Evolutionary conservation across 2,113 vertebrate species (phyloP).

Genomic region (Laticauda colubrina): DNA sequence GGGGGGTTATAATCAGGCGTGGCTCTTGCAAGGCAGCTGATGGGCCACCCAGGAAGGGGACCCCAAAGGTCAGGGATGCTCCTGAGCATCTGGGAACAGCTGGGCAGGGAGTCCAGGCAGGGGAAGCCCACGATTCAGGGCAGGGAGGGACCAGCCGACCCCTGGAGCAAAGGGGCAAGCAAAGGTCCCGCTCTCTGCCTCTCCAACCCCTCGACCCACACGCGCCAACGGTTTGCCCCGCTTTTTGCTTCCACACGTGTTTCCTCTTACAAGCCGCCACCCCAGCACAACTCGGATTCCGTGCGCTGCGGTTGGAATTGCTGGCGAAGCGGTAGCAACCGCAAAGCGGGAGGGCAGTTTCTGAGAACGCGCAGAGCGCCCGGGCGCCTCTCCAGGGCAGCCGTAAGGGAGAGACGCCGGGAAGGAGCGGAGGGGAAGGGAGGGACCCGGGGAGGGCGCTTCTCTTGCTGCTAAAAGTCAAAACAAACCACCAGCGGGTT

Average conservation of each 20-base stretch:
- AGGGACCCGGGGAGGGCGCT: not conserved
- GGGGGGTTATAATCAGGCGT: not conserved
- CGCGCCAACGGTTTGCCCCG: rapidly evolving
- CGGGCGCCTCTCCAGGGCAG: not conserved
- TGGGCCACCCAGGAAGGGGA: not conserved
- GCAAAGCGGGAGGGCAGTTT: not conserved
- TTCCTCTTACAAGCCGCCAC: not conserved
- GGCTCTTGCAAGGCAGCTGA: not conserved
- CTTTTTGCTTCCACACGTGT: not conserved
- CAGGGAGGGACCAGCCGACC: not conserved
- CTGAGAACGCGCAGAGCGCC: not conserved
- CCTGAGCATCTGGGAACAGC: not conserved
- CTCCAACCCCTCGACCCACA: not conserved
- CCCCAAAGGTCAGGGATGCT: not conserved
- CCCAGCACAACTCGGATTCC: too few relatives aligned
- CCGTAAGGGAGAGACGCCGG: too few relatives aligned
- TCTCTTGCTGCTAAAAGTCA: not conserved
- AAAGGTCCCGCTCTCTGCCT: not conserved
- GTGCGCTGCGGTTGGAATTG: not conserved
- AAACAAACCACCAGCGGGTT: not conserved
- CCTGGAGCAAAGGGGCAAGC: not conserved
- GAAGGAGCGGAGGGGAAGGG: not conserved
- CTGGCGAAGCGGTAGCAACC: not conserved
- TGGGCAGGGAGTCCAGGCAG: not conserved
- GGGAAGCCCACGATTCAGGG: not conserved